These are phyloP conservation scores for Gallinago jamesoni DNA, from an alignment of 2,113 vertebrate species.

Conservation along the genomic window DNA sequence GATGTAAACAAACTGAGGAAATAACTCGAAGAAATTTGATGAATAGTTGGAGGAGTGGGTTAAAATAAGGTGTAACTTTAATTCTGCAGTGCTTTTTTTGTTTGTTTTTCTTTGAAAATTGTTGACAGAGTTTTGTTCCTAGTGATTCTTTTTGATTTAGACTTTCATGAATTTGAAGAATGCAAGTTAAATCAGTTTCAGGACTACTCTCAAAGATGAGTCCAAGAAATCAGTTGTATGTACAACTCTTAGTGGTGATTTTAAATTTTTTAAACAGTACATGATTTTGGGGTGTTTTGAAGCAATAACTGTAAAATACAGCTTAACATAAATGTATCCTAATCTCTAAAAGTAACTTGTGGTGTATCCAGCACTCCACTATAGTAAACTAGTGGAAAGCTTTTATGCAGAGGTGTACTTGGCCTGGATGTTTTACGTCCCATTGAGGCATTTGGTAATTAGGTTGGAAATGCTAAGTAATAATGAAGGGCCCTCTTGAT, in stretches of 20 bases:
- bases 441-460: not conserved
- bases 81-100: not conserved
- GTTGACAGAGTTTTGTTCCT: not conserved
- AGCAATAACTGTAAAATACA: not conserved
- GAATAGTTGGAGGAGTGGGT: not conserved
- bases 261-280: not conserved
- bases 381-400: not conserved
- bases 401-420: not conserved
- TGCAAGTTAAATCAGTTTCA: not conserved
- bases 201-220: not conserved
- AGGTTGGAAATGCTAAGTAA: not conserved
- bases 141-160: not conserved
- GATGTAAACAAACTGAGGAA: not conserved
- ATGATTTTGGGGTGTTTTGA: not conserved
- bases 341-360: not conserved
- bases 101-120: not conserved
- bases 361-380: not conserved
- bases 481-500: not conserved
- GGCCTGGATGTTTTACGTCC: not conserved
- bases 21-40: not conserved
- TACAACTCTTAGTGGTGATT: not conserved
- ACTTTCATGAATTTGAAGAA: not conserved
- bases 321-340: not conserved
- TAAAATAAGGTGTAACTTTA: not conserved
- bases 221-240: not conserved